Base-by-base conservation (phyloP, 2,113 vertebrate genomes). In the Dunckerocampus dactyliophorus region DNA sequence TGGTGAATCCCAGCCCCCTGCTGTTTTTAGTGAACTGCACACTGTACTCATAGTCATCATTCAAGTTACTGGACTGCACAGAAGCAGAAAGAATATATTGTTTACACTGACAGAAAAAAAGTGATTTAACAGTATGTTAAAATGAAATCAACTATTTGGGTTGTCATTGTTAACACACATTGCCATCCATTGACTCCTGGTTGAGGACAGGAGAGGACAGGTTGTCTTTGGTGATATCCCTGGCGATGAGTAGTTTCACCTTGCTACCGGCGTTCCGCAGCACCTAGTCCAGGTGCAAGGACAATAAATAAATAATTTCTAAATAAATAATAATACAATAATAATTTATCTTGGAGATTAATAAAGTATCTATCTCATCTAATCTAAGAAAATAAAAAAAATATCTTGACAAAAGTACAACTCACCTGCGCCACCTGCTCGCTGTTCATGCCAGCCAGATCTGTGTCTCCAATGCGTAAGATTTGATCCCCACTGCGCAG, bases 401-500 rank as follows among this genome's bases (percentile, higher is more conserved):
- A 13, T 43, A 14, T 43, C 39, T 43, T 43, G 12, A 43, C 39
- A 43, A 43, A 43, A 43, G 12, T 43, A 43, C 12, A 8, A 8
- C 54, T 82, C 56, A 97, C 95, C 65, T 93, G 93, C 8, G 94
- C 95, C 65, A 97, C 95, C 76, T 98, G 94, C 74, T 97, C 95
- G 55, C 93, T 95, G 89, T 92, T 93, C 94, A 96, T 94, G 45
- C 93, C 92, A 46, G 88, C 81, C 47, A 97, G 76, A 59, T 95
- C 94, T 0, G 94, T 95, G 69, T 96, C 94, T 19, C 94, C 94
- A 8, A 97, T 97, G 69, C 92, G 93, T 72, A 98, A 79, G 71
- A 99, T 96, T 51, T 95, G 94, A 85, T 98, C 96, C 56, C 95
- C 93, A 62, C 95, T 97, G 56, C 83, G 88, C 19, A 99, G 76